These are phyloP conservation scores for Eulemur macaco DNA, from an alignment of 2,113 vertebrate genomes.

Conservation along the genomic window DNA sequence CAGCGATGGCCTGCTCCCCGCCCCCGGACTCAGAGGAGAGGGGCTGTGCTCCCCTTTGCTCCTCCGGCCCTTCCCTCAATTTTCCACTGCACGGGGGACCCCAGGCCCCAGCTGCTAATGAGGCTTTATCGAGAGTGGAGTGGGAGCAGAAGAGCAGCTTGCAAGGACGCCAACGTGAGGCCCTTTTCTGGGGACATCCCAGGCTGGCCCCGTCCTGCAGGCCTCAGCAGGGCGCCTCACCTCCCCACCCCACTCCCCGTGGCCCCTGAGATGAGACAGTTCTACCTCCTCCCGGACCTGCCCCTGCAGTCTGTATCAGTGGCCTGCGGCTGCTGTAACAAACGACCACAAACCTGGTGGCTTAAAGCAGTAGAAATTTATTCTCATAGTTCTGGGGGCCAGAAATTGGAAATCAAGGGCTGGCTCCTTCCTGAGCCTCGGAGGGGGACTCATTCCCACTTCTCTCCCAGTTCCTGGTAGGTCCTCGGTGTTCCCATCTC, in stretches of 20 bases:
- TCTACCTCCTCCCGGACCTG: not conserved
- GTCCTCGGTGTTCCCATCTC: not conserved
- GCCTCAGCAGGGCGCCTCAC: not conserved
- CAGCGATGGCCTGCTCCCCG: not conserved
- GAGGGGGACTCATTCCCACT: not conserved
- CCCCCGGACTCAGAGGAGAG: not conserved
- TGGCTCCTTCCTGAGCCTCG: not conserved
- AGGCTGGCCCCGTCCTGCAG: not conserved
- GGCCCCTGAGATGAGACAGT: not conserved
- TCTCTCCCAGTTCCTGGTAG: not conserved
- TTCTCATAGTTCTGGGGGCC: not conserved
- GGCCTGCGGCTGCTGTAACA: not conserved
- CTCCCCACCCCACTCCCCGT: not conserved
- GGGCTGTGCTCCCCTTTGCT: no score
- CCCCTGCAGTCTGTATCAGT: not conserved
- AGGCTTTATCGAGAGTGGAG: not conserved
- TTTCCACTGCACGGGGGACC: not conserved
- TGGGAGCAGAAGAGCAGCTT: not conserved
- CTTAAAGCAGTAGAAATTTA: not conserved
- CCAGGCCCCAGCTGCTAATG: not conserved
- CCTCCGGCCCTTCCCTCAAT: not conserved
- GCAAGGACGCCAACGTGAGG: not conserved
- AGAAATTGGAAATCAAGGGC: not conserved
- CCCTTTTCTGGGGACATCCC: not conserved
- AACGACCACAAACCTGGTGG: no score